Conservation (phyloP, 2,888 invertebrate species). For the Xanthostigma xanthostigma region DNA sequence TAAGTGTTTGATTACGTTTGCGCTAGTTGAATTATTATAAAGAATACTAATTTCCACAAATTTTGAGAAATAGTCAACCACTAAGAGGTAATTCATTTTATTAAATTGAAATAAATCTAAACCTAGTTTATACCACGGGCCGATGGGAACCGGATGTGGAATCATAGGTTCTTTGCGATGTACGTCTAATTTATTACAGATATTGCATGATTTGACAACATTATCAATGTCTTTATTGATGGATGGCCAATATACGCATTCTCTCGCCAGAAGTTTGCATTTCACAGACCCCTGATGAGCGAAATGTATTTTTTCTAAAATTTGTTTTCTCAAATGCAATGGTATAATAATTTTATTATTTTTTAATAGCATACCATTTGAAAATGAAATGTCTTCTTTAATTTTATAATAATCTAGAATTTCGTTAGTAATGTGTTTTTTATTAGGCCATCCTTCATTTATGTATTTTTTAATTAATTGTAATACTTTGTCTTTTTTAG, state of each 20-base stretch:
- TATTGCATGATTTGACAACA: no score
- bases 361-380: constrained; percentile 5
- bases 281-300: no score
- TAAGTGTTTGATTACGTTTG: no score
- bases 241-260: no score
- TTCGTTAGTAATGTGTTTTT: constrained; percentile 2
- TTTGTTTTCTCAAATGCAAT: constrained; percentile 2
- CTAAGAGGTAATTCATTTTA: not conserved
- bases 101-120: not conserved
- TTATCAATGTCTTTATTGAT: no score
- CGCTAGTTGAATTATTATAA: no score
- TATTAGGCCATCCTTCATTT: constrained; percentile 7
- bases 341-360: constrained; percentile 5
- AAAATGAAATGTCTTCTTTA: constrained; percentile 3
- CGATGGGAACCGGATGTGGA: no score
- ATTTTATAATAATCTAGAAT: constrained; percentile 1
- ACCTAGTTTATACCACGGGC: not conserved
- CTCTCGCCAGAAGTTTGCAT: no score
- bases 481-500: constrained; percentile 5
- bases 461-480: constrained; percentile 4
- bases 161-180: no score
- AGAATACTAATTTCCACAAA: constrained; percentile 1
- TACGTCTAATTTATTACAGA: no score
- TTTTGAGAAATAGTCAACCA: no score
- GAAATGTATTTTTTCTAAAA: constrained; percentile 6